These are phyloP conservation scores for Argyrosomus japonicus DNA, from an alignment of 2,113 vertebrate species.

Conservation along the genomic window DNA sequence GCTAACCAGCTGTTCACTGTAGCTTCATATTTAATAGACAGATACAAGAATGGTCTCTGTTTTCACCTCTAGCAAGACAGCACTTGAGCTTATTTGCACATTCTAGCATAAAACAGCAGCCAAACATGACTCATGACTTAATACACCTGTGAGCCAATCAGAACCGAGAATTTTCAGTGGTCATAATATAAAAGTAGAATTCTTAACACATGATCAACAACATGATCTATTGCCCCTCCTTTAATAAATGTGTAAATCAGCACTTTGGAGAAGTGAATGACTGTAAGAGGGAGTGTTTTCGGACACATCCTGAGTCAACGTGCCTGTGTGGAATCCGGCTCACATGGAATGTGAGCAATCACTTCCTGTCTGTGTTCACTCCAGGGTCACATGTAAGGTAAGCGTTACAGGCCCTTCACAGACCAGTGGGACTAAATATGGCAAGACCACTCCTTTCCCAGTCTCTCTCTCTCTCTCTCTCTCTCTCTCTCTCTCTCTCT, in stretches of 20 bases:
- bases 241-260: background rate
- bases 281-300: background rate
- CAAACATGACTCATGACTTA: background rate
- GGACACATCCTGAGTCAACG: background rate
- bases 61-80: background rate
- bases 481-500: slow-evolving; percentile 17
- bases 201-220: background rate
- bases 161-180: background rate
- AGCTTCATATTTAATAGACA: background rate
- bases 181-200: too few relatives aligned
- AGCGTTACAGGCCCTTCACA: slow-evolving; percentile 36
- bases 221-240: background rate
- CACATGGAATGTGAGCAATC: slow-evolving; percentile 46
- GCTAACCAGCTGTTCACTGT: background rate
- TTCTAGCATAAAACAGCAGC: too few relatives aligned
- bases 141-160: background rate
- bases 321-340: slow-evolving; percentile 30
- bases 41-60: background rate
- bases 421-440: slow-evolving; percentile 73
- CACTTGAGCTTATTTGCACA: background rate
- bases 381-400: slow-evolving; percentile 57
- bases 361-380: slow-evolving; percentile 47
- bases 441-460: slow-evolving; percentile 53
- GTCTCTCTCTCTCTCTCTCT: slow-evolving; percentile 8
- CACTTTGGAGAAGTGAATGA: background rate